Conservation (phyloP, 2,113 vertebrate species). For the Pseudonaja textilis region DNA sequence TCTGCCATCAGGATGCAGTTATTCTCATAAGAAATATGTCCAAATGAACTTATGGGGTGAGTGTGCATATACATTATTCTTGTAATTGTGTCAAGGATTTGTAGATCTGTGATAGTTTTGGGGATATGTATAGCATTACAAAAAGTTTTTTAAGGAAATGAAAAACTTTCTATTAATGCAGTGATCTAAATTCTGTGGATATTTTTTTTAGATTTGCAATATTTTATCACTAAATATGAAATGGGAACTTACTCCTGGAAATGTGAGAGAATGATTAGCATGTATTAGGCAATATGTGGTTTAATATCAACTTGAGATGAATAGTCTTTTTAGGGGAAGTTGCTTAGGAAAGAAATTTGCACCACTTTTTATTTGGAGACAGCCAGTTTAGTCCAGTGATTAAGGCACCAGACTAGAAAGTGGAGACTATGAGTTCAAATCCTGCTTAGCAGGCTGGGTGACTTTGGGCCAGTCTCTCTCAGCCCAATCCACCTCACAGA, state of each 20-base stretch:
- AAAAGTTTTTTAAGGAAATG: constrained; percentile 15
- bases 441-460: no score
- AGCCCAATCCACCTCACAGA: no score
- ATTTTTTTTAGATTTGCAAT: constrained; percentile 55
- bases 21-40: not conserved
- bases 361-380: constrained; percentile 58
- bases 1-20: not conserved
- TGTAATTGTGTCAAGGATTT: not conserved
- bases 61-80: not conserved
- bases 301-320: constrained; percentile 43
- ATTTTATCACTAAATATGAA: constrained; percentile 58
- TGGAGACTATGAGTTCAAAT: no score
- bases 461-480: no score
- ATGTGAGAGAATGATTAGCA: constrained; percentile 54
- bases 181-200: constrained; percentile 43
- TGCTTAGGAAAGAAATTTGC: constrained; percentile 1
- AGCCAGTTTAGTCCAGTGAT: not conserved
- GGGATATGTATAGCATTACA: not conserved
- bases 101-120: not conserved
- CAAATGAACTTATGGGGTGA: not conserved
- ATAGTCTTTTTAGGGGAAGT: not conserved
- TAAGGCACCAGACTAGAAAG: no score
- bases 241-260: constrained; percentile 62
- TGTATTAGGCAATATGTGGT: constrained; percentile 53
- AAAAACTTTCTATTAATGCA: constrained; percentile 11